These are phyloP conservation scores for Melolontha melolontha DNA, from an alignment of 2,888 invertebrate species.

Conservation along the genomic window DNA sequence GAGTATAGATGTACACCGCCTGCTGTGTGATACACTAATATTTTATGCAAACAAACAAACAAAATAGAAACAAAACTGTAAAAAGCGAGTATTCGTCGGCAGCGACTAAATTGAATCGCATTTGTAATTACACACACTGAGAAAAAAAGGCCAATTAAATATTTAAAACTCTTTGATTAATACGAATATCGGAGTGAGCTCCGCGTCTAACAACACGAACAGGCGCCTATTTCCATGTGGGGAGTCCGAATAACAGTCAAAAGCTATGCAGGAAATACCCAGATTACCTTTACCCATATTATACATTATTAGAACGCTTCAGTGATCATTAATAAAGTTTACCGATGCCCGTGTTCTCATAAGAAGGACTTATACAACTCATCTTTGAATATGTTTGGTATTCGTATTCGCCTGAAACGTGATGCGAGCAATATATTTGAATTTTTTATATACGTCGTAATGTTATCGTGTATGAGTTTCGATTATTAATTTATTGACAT, in stretches of 20 bases:
- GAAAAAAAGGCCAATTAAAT: conserved; percentile 34
- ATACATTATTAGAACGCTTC: conserved; percentile 41
- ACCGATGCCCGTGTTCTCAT: conserved; percentile 18
- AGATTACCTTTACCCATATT: conserved; percentile 55
- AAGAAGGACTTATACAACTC: not conserved
- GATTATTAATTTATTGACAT: no score
- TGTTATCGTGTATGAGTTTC: no score
- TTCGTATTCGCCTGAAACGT: no score
- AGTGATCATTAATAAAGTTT: conserved; percentile 38
- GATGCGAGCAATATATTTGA: no score
- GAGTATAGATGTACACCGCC: conserved; percentile 11
- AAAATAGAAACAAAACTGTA: conserved; percentile 33
- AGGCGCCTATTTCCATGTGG: conserved; percentile 53
- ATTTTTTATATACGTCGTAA: no score
- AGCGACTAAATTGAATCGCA: conserved; percentile 33
- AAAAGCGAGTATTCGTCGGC: conserved; percentile 25
- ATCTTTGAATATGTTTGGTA: not conserved
- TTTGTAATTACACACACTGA: conserved; percentile 26
- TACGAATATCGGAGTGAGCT: conserved; percentile 36
- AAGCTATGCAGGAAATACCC: conserved; percentile 51
- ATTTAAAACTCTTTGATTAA: conserved; percentile 40
- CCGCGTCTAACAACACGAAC: conserved; percentile 41
- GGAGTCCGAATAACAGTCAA: conserved; percentile 56
- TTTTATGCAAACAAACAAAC: conserved; percentile 35
- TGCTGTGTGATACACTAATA: conserved; percentile 27